Evolutionary conservation across 2,113 vertebrate genomes (phyloP), one percentile per base, ranked within the genome.

Genomic region (Cololabis saira): DNA sequence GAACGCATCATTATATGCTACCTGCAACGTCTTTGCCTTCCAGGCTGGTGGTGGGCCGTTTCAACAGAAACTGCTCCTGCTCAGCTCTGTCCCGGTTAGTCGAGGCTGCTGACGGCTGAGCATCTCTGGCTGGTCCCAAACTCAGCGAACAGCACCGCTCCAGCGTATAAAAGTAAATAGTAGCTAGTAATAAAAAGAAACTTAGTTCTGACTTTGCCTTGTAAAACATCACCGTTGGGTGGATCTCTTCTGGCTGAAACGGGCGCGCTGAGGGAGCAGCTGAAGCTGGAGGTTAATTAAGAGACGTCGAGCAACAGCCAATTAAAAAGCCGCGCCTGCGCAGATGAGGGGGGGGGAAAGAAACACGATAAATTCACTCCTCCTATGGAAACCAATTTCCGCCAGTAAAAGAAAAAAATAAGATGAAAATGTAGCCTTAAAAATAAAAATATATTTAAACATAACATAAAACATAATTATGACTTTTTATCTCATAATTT

Each of bases 161-260:
- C 58, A 75, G 73, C 16, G 22, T 52, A 27, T 40, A 17, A 33
- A 64, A n/a, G 48, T 61, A 56, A 24, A 63, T 1, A 1, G 42
- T 43, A 27, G 67, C 2, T 27, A 74, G 1, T 41, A 82, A 67
- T 63, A 90, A 45, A 58, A 87, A 62, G 9, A 56, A 30, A 64
- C 18, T 10, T 9, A 54, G 30, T 51, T 52, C 48, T 54, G 11
- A 40, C 40, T 67, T 77, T 45, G 49, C 57, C 71, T 85, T 41
- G 74, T 63, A 70, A 87, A 79, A 86, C 93, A 93, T 94, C 45
- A 57, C 77, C 40, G 47, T 19, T 21, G 42, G 15, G 48, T 57
- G 43, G 61, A 44, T 5, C 51, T 71, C 16, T 55, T 69, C 24
- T 55, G 76, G 72, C 61, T n/a, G n/a, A n/a, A 61, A 41, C 54